A percentile compares a stretch with the other conserved stretches of the same genome.
Conservation (phyloP, 2,888 invertebrate genomes). For the Lasioglossum lativentre region DNA sequence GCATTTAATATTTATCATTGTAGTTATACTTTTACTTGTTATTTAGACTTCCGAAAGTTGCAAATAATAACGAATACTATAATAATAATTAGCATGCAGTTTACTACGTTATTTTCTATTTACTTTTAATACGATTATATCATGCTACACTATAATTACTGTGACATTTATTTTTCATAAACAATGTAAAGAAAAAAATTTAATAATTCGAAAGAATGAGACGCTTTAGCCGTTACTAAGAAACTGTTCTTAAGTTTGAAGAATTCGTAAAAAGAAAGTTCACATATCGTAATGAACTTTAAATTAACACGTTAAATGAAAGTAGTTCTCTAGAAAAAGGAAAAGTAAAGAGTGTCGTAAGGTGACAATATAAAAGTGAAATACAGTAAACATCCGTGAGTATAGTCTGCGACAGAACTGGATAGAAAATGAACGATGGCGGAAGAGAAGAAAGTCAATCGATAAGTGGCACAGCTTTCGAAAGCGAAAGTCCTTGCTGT, state of each 20-base stretch:
- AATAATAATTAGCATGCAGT: no score
- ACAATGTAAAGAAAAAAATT: no score
- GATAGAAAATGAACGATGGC: constrained; percentile 31
- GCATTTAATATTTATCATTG: no score
- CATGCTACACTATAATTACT: no score
- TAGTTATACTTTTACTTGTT: no score
- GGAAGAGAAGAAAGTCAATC: constrained; percentile 72
- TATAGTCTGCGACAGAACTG: constrained; percentile 10
- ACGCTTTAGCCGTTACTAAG: no score
- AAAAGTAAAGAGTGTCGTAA: background rate
- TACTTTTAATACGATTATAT: no score
- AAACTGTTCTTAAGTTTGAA: background rate
- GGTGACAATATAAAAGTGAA: constrained; percentile 29
- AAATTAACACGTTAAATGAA: background rate
- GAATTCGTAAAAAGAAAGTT: background rate
- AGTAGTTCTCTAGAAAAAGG: background rate
- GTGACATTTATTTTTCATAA: no score
- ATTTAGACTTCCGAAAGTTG: no score
- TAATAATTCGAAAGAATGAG: no score
- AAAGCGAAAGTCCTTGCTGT: constrained; percentile 76
- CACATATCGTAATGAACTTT: background rate
- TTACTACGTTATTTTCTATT: no score
- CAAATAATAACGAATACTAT: no score
- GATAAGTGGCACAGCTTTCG: constrained; percentile 66
- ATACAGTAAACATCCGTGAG: constrained; percentile 8